Conservation (phyloP, 2,888 invertebrate species). For the Nephrocerus scutellatus region DNA sequence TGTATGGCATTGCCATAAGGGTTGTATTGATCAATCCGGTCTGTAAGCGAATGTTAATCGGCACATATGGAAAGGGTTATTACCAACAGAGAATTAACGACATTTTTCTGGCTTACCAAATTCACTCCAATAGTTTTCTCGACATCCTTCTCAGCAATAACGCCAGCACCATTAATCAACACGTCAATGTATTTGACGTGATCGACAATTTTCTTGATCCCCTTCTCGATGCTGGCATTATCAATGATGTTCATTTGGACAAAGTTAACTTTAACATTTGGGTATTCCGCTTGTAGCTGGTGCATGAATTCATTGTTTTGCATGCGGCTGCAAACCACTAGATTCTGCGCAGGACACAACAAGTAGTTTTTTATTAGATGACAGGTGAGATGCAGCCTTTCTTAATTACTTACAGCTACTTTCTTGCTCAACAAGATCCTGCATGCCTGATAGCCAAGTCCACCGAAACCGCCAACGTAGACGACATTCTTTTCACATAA, state of each 20-base stretch:
- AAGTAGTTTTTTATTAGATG: neutral
- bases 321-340: constrained; percentile 37
- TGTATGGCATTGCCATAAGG: constrained; percentile 34
- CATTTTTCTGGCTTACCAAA: constrained; percentile 30
- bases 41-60: constrained; percentile 19
- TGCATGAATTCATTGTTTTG: constrained; percentile 40
- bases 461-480: constrained; percentile 36
- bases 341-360: constrained; percentile 19
- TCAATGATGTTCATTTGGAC: constrained; percentile 37
- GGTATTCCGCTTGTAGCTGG: constrained; percentile 34
- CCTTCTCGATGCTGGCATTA: constrained; percentile 32
- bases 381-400: no score
- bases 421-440: constrained; percentile 37
- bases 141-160: constrained; percentile 39
- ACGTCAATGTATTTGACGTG: constrained; percentile 38
- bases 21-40: constrained; percentile 39
- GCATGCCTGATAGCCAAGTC: constrained; percentile 36
- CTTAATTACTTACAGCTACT: constrained; percentile 26
- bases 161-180: constrained; percentile 37
- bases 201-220: constrained; percentile 31
- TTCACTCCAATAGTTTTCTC: constrained; percentile 41
- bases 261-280: constrained; percentile 31
- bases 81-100: neutral
- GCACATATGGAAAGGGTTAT: neutral
- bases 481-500: constrained; percentile 41